Conservation (phyloP, 2,113 vertebrate species). For the Myotis lucifugus region DNA sequence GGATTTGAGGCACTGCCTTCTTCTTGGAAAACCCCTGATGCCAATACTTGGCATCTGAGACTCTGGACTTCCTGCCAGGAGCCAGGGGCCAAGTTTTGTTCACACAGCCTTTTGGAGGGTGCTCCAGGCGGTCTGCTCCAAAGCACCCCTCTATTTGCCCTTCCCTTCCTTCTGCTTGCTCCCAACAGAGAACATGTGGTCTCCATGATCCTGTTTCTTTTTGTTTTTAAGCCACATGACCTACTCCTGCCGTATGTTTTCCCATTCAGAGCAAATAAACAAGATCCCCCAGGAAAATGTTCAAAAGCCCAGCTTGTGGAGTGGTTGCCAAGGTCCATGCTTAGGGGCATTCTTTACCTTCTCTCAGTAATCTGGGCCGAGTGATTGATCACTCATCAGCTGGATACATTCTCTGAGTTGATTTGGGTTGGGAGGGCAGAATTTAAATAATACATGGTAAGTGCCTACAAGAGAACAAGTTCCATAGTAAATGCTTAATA, state of each 20-base stretch:
- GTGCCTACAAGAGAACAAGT: neutral
- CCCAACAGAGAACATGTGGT: neutral
- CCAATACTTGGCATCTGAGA: conserved; percentile 53
- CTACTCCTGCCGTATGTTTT: neutral
- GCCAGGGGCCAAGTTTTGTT: conserved; percentile 22
- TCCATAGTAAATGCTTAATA: neutral
- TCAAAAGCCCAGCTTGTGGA: neutral
- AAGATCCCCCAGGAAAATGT: neutral
- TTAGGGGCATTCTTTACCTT: neutral
- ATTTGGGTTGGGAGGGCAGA: neutral
- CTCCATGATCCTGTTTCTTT: neutral
- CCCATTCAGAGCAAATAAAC: neutral
- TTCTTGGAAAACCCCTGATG: conserved; percentile 70
- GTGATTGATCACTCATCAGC: neutral
- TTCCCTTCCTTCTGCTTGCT: neutral
- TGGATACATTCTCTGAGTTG: neutral
- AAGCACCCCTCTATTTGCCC: neutral
- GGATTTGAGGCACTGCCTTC: conserved; percentile 62
- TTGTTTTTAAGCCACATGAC: neutral
- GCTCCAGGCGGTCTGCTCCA: neutral
- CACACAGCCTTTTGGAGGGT: neutral
- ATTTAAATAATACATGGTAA: neutral
- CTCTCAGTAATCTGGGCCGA: neutral
- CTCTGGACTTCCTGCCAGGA: conserved; percentile 4
- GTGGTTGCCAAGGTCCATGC: neutral